Base-by-base conservation (phyloP, 2,888 invertebrate genomes). In the Mythimna lalbum region DNA sequence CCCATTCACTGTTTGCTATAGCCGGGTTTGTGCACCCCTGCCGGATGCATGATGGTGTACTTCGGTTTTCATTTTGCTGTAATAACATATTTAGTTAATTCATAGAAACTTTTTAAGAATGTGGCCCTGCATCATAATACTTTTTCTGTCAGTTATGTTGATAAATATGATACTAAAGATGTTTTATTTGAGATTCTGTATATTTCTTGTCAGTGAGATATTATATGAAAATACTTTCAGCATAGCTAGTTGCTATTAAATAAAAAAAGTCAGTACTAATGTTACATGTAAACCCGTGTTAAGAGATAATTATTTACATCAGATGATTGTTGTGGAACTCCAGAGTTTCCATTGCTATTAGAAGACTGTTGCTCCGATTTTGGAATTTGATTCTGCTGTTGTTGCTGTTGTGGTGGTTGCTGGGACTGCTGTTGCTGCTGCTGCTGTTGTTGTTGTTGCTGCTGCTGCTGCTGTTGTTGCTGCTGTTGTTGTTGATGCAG, bases 1-100 rank as follows among this genome's bases (percentile, higher is more conserved):
- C 99, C 99, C 99, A 99, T 94, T 99, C 99, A 81, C 98, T 97
- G 96, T 98, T 99, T 83, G 98, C 97, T 87, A 99, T 97, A 80
- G 99, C 98, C 57, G 97, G 97, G 95, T 99, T 99, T 80, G 97
- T 97, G 94, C 99, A 99, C 83, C 99, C 99, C 89, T 98, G 98
- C 77, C 99, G 97, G 89, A 98, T 98, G 95, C 98, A 98, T 73
- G 97, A 97, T 68, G 95, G 89, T 73, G 93, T 91, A 85, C 93
- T 93, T 84, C 93, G 90, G 83, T 94, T 94, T 89, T 95, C 95
- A 85, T 91, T 95, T 89, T 93, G 94, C 94, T 95, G 91, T 72
- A 92, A 90, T 81, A 55, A 80, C 50, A 78, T 74, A 64, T 71
- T 79, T 27, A 50, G 66, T 71, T 69, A 75, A 36, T 72, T 49